These are phyloP conservation scores for Andrena dorsata DNA, from an alignment of 2,888 invertebrate genomes.

Conservation along the genomic window DNA sequence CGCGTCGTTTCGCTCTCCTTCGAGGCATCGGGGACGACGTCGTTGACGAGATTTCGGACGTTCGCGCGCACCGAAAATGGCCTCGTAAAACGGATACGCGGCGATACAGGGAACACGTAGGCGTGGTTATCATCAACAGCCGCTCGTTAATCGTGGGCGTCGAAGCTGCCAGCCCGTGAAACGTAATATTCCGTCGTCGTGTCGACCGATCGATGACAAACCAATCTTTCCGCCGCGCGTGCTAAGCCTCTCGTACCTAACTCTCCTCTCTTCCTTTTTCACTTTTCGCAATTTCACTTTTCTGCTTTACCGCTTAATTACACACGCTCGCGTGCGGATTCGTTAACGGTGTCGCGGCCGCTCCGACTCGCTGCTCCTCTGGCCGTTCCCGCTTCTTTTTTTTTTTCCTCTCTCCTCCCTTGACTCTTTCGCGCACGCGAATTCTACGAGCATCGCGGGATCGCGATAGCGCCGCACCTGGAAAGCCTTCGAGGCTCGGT, in stretches of 20 bases:
- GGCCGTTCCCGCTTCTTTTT: neutral
- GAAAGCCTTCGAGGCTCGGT: neutral
- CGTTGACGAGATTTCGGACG: conserved; percentile 66
- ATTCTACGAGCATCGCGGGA: neutral
- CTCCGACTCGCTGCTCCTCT: neutral
- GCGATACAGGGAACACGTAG: conserved; percentile 56
- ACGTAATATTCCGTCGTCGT: conserved; percentile 60
- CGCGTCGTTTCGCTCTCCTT: conserved; percentile 48
- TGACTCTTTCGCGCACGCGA: neutral
- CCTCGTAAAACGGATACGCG: conserved; percentile 69
- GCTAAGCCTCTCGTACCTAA: neutral
- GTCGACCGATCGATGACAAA: conserved; percentile 78
- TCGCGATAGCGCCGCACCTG: neutral
- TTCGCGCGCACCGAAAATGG: conserved; percentile 62
- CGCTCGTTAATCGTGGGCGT: conserved; percentile 72
- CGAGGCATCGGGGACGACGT: conserved; percentile 44
- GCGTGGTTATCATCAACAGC: conserved; percentile 68
- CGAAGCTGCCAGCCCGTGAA: conserved; percentile 54
- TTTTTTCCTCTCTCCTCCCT: neutral
- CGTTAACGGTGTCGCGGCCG: conserved; percentile 28
- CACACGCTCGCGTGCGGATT: conserved; percentile 18
- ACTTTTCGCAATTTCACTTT: neutral
- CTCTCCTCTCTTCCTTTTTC: neutral
- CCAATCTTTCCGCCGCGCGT: conserved; percentile 73
- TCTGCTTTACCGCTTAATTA: conserved; percentile 35